A percentile compares a stretch with the other conserved stretches of the same genome.
Conservation (phyloP, 2,888 invertebrate species). For the Phortica magna region DNA sequence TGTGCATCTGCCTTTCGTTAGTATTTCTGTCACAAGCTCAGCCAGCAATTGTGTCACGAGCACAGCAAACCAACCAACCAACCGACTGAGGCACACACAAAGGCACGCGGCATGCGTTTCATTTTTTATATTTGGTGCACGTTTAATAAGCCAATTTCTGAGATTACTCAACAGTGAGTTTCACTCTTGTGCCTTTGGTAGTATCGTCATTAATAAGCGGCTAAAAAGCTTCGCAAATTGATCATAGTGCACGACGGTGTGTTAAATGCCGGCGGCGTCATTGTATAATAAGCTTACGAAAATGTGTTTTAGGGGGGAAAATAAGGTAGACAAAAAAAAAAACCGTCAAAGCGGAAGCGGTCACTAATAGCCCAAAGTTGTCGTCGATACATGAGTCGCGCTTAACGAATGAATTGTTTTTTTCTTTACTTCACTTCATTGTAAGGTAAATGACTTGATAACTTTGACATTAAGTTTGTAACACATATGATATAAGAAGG, state of each 20-base stretch:
- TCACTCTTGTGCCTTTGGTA: background rate
- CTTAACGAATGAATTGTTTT: background rate
- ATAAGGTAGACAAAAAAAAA: background rate
- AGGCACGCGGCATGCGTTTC: conserved; percentile 12
- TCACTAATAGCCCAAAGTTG: background rate
- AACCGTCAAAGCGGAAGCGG: background rate
- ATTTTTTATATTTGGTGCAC: conserved; percentile 9
- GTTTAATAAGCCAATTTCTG: conserved; percentile 16
- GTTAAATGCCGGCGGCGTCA: background rate
- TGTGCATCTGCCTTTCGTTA: background rate
- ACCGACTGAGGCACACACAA: background rate
- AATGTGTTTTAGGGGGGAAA: background rate
- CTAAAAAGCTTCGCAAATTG: background rate
- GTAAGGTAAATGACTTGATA: too few relatives aligned
- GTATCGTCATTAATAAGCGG: background rate
- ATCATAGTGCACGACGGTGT: background rate
- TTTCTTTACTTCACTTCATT: background rate
- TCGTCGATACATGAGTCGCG: background rate
- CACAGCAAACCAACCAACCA: background rate
- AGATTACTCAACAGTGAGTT: conserved; percentile 8
- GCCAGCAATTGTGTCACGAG: conserved; percentile 21
- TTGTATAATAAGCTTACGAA: conserved; percentile 8
- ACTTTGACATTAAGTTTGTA: too few relatives aligned
- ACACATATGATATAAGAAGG: too few relatives aligned
- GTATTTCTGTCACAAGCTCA: background rate